phyloP scores from a whole-genome alignment of 2,113 vertebrate species.

The Pogonocichla stellata region DNA sequence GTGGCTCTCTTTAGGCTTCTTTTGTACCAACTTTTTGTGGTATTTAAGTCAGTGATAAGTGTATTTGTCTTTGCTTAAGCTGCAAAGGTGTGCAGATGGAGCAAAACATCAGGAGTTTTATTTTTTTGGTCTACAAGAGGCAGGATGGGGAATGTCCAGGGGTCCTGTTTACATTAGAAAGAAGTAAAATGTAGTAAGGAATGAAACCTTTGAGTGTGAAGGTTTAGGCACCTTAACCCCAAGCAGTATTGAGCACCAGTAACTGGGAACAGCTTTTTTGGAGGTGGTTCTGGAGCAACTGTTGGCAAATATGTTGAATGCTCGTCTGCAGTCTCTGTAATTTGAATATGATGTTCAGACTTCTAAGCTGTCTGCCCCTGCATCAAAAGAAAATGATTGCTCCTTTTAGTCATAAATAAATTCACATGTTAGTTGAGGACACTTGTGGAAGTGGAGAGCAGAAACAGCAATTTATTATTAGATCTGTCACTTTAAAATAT shows the following conservation, averaged over 20 bases:
- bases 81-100: neutral
- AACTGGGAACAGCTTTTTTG: constrained; percentile 27
- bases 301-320: neutral
- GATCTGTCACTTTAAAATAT: constrained; percentile 55
- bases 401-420: constrained; percentile 51
- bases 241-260: neutral
- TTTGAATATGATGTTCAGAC: constrained; percentile 23
- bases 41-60: neutral
- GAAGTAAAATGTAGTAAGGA: neutral
- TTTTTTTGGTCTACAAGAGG: neutral
- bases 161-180: neutral
- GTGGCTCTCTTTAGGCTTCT: neutral
- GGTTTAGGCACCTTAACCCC: neutral
- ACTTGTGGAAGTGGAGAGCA: constrained; percentile 47
- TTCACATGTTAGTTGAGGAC: constrained; percentile 24
- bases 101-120: neutral
- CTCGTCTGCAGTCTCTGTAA: neutral
- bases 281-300: constrained; percentile 11
- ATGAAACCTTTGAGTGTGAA: neutral
- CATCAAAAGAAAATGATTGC: constrained; percentile 27
- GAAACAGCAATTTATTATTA: constrained; percentile 56
- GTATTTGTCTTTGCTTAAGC: neutral
- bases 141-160: neutral
- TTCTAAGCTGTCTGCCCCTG: constrained; percentile 15
- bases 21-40: neutral